Evolutionary conservation across 2,113 vertebrate species (phyloP).

Genomic region (Gnathonemus echidnorhynchus): DNA sequence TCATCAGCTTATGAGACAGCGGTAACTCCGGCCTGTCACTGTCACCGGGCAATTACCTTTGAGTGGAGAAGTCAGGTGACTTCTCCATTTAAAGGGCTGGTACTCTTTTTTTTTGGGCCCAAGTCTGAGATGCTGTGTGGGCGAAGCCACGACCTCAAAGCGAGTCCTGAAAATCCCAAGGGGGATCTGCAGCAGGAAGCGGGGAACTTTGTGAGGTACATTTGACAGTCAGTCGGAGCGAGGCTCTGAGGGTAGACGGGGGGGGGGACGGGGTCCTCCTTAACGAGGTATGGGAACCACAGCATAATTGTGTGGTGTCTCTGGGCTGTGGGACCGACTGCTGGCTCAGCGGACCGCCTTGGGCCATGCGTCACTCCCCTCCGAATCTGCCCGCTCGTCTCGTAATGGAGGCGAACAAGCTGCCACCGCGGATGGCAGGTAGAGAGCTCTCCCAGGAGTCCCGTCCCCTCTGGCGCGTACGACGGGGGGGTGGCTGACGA

Average conservation of each 20-base stretch:
- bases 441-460: background rate
- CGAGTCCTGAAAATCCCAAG: background rate
- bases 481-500: background rate
- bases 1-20: background rate
- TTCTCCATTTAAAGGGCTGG: background rate
- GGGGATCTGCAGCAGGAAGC: background rate
- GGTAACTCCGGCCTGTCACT: background rate
- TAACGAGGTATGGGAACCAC: background rate
- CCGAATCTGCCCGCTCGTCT: background rate
- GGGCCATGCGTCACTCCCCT: conserved; percentile 11
- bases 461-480: background rate
- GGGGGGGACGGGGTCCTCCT: background rate
- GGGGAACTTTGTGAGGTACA: background rate
- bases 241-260: background rate
- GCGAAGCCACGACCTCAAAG: background rate
- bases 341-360: conserved; percentile 44
- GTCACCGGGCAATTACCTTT: background rate
- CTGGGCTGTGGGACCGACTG: conserved; percentile 53
- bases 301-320: background rate
- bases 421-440: background rate
- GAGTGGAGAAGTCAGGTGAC: background rate
- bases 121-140: background rate
- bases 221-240: background rate
- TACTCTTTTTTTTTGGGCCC: background rate
- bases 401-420: conserved; percentile 10